phyloP scores from a whole-genome alignment of 2,888 invertebrate genomes.

The Scaptodrosophila latifasciaeformis region DNA sequence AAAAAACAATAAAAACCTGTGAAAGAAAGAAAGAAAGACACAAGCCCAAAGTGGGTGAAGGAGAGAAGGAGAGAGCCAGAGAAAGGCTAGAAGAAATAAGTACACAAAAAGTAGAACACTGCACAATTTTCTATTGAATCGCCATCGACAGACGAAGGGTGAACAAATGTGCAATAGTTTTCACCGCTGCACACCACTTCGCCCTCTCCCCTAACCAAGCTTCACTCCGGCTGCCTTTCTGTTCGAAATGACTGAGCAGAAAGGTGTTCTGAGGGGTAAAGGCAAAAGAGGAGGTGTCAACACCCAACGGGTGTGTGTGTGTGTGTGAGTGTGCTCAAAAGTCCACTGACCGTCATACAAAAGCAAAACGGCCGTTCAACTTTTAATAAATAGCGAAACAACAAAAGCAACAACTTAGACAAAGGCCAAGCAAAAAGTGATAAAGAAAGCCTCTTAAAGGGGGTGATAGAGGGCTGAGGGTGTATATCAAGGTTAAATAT shows the following conservation, averaged over 20 bases:
- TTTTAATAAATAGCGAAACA: not conserved
- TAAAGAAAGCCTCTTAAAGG: too few species aligned
- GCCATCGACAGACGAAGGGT: conserved; percentile 30
- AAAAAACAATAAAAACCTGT: conserved; percentile 37
- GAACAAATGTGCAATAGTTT: not conserved
- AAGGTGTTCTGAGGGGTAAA: too few species aligned
- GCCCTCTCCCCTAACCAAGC: too few species aligned
- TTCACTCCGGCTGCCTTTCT: too few species aligned
- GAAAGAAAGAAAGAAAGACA: conserved; percentile 13
- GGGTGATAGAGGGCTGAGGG: not conserved
- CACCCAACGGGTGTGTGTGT: not conserved
- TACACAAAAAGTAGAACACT: conserved; percentile 42
- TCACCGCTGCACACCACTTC: too few species aligned
- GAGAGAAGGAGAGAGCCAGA: too few species aligned
- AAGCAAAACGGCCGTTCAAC: conserved; percentile 2
- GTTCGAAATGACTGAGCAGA: too few species aligned
- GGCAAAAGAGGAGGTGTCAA: not conserved
- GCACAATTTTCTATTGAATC: conserved; percentile 22
- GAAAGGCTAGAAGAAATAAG: conserved; percentile 22
- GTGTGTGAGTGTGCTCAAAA: not conserved
- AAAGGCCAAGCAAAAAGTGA: too few species aligned
- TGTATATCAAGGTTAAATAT: conserved; percentile 60
- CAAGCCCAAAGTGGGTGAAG: not conserved
- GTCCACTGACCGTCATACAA: conserved; percentile 4
- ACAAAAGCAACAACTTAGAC: too few species aligned